Evolutionary conservation across 2,888 invertebrate genomes (phyloP).

Genomic region (Ectobius pallidus): DNA sequence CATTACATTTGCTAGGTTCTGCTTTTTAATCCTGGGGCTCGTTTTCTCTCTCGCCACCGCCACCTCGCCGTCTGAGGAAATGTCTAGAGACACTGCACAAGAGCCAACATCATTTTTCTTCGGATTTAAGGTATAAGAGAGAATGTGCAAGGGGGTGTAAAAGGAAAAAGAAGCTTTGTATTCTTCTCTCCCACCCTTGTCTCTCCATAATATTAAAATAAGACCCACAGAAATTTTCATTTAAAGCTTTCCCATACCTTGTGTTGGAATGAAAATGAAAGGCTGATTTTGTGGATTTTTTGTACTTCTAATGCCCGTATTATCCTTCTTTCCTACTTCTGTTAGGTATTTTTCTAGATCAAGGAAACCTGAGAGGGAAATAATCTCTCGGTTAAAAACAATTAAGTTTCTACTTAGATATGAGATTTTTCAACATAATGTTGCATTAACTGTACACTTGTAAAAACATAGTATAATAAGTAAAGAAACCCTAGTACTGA

Average conservation of each 20-base stretch:
- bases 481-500: too few relatives aligned
- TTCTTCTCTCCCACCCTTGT: not conserved
- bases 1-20: conserved; percentile 41
- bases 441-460: too few relatives aligned
- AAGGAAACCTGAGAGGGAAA: too few relatives aligned
- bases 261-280: not conserved
- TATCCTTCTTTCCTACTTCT: too few relatives aligned
- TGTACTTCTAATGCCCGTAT: too few relatives aligned
- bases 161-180: not conserved
- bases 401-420: too few relatives aligned
- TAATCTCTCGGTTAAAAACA: too few relatives aligned
- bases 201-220: conserved; percentile 5
- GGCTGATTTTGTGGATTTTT: too few relatives aligned
- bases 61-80: conserved; percentile 13
- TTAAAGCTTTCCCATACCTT: not conserved
- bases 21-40: conserved; percentile 40
- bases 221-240: conserved; percentile 16
- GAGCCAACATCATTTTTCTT: conserved; percentile 27
- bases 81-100: conserved; percentile 24
- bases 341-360: too few relatives aligned
- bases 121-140: conserved; percentile 19
- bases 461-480: too few relatives aligned
- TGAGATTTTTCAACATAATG: too few relatives aligned
- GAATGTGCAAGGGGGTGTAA: not conserved
- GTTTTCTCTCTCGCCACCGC: conserved; percentile 20